Conservation (phyloP, 1,140 invertebrate genomes). For the Zelostemma sp. region DNA sequence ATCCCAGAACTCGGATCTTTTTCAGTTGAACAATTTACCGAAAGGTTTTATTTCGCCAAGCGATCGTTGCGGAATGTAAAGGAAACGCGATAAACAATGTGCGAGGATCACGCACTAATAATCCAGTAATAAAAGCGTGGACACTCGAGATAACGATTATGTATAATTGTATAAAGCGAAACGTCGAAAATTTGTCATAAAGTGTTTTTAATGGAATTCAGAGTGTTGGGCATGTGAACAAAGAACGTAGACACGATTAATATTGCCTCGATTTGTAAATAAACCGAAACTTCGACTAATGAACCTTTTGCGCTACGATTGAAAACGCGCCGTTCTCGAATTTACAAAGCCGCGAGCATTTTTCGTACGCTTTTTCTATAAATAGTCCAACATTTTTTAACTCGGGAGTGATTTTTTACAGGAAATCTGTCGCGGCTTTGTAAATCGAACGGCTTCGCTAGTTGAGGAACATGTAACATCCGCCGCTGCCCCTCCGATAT, state of each 20-base stretch:
- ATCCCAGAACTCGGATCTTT: too few relatives aligned
- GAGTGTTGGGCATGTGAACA: conserved; percentile 49
- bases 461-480: conserved; percentile 44
- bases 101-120: conserved; percentile 4
- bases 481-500: conserved; percentile 52
- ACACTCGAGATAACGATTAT: conserved; percentile 23
- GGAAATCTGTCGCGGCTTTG: conserved; percentile 36
- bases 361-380: conserved; percentile 57
- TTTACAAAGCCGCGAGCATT: conserved; percentile 23
- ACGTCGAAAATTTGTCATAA: conserved; percentile 31
- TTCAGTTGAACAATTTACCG: too few relatives aligned
- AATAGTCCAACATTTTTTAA: conserved; percentile 51
- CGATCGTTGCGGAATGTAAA: conserved; percentile 30
- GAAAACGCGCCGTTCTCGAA: conserved; percentile 18
- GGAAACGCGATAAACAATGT: conserved; percentile 8
- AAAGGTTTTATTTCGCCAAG: background rate
- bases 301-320: conserved; percentile 41
- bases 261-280: conserved; percentile 69
- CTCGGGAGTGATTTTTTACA: conserved; percentile 56
- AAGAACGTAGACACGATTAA: conserved; percentile 55
- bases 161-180: conserved; percentile 23
- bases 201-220: conserved; percentile 49
- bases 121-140: background rate
- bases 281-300: conserved; percentile 63
- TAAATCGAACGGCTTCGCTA: conserved; percentile 39